Evolutionary conservation across 2,888 invertebrate species (phyloP), one percentile per base, ranked within the genome.

Genomic region (Dryobota labecula): DNA sequence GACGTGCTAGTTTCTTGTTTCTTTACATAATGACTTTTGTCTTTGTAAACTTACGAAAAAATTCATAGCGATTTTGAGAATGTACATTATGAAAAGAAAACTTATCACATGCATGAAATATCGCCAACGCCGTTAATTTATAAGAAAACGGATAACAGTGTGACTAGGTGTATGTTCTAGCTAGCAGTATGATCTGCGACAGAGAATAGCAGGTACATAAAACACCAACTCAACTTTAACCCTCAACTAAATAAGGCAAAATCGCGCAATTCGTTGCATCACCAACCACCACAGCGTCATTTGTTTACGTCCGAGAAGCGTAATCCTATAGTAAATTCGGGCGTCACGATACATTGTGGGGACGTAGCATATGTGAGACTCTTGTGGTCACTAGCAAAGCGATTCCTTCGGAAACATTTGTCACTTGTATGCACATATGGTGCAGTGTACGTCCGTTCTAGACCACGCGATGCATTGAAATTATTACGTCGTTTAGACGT

Each of bases 341-440:
- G 2, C 41, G 54, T 78, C 76, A 68, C 75, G 76, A 75, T 68
- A 64, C 45, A 36, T 18, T 75, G 80, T 15, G 63, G 69, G 11
- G 53, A 68, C 69, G 76, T 51, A 75, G 60, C 76, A 75, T 80
- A 64, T 80, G 80, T 64, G 18, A 63, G 54, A 60, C 68, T 74
- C 65, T 60, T 60, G 77, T 51, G 77, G 80, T 77, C 75, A 80
- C 80, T 45, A 38, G 63, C 76, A 74, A 80, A 77, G 75, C 77
- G 67, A 74, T 80, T 80, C 60, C 80, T 80, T 67, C 49, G 80
- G 77, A 63, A 77, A 63, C 80, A 77, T 77, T 75, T 80, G 76
- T 77, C 77, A 80, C 77, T 63, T 45, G 75, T 67, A 63, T 77
- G 67, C 66, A 53, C 80, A 66, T 58, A 66, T 67, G 75, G 74